Evolutionary conservation across 2,113 vertebrate genomes (phyloP), one percentile per base, ranked within the genome.

Genomic region (Antennarius striatus): DNA sequence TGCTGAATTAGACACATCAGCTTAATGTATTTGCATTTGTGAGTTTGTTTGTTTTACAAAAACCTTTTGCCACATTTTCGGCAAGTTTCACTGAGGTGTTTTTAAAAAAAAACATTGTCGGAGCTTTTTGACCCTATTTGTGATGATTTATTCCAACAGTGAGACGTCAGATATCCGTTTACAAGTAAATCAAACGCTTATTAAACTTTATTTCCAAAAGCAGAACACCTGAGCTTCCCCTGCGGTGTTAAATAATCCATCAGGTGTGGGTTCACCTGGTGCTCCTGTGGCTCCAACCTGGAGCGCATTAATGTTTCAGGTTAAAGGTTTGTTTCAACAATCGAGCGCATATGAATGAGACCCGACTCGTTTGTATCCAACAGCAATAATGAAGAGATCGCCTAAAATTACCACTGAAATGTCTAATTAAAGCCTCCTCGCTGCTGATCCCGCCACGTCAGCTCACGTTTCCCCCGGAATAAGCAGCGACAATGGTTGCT

Each of bases 401-500:
- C 79, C 85, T 88, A 85, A 89, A 91, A 90, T 89, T 80, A 90
- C 89, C 76, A 82, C 89, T 83, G 86, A 87, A 90, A 86, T 78
- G 83, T 90, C 89, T 91, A 88, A 90, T 91, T 91, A 88, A 90
- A 90, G 71, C 6, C 87, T 71, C 83, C 68, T 64, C 56, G 85
- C 81, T 71, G 83, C 82, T 77, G 85, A 75, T 71, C 73, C 73
- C 60, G 76, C 56, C 82, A 72, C 69, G 80, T 88, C 89, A 87
- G 90, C 87, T 92, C 90, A 82, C 76, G 89, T 92, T 91, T 92
- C 90, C 68, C 63, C 79, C 61, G 54, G 73, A 79, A 91, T 89
- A 80, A 79, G 85, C 80, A 71, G 85, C 85, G 88, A 90, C 90
- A 88, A 89, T 75, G 88, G 86, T 79, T 74, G 79, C 87, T 86